Base-by-base conservation (phyloP, 1,140 invertebrate species). In the Bombus polaris region DNA sequence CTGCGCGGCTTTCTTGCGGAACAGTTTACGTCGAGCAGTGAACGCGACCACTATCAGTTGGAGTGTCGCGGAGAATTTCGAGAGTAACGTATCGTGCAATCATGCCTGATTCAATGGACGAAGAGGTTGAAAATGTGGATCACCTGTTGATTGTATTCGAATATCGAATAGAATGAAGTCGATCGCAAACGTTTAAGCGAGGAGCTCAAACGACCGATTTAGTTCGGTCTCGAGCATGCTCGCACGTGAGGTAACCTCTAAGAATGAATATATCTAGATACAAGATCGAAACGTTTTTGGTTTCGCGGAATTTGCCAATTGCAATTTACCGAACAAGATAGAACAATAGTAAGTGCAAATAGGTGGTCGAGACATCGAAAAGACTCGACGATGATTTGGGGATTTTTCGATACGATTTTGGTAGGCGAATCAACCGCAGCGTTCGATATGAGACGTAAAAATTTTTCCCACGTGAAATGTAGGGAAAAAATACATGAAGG, bases 1-100 rank as follows among this genome's bases (percentile, higher is more conserved):
- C 88, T 96, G 96, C 92, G 96, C 96, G 90, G 95, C 93, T 89
- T 96, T 96, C 93, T 94, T 96, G 91, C 95, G 95, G 90, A 93
- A 95, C 87, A 95, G 95, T 89, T 91, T 95, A 28, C 87, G 91
- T 28, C 91, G 90, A 39, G 71, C 89, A 44, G 62, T 86, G 35
- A 88, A 90, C 83, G 86, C 90, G 39, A 83, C 88, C 35, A 91
- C 44, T 59, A 72, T 87, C 77, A 72, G 83, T 75, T 91, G 91
- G 88, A 89, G 78, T 66, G 83, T 68, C 81, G 75, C 81, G 37
- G 88, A 90, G 18, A 57, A 62, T 71, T 83, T 81, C 53, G 82
- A 83, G 62, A 85, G 47, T 42, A 75, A 86, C 57, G 84, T 59
- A n/a, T 39, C 83, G 75, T 78, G 47, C 47, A 71, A 72, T 68